Base-by-base conservation (phyloP, 2,888 invertebrate species). In the Dexiosoma caninum region DNA sequence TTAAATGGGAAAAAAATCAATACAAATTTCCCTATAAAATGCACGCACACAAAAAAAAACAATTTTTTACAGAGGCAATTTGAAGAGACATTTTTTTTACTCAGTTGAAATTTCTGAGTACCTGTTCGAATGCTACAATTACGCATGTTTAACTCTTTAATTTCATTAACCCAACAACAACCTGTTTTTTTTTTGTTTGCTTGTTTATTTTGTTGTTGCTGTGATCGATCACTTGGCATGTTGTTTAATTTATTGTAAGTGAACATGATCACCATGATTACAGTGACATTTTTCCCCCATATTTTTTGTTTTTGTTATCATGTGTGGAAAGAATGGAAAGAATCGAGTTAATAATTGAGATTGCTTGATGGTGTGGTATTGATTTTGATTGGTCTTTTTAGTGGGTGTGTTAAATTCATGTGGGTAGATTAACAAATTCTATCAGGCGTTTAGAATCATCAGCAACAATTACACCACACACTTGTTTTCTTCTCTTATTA, bases 121-220 rank as follows among this genome's bases (percentile, higher is more conserved):
- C 82, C 82, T 79, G 70, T 79, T 82, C 70, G 60, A 44, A 55
- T 82, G 80, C 82, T 82, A 80, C 80, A 82, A 74, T 80, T 82
- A 81, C 81, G 81, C 81, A 81, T 81, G 81, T 81, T 57, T 16
- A 77, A 76, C 66, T 53, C 69, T 74, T 74, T 69, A 30, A 19
- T 57, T 67, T 62, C 49, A 21, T 57, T 64, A 27, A 27, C 27
- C 6, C 27, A 6, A 5, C 6, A n/a, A n/a, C n/a, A n/a, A 21
- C 30, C 21, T 46, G 23, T 66, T 21, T 32, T 37, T 35, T 21
- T 32, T 27, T 27, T 6, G 6, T 27, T 27, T 27, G 27, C 27
- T 27, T 6, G 27, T 27, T n/a, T n/a, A n/a, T n/a, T n/a, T n/a
- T n/a, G 2, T 2, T 27, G 14, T 9, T 23, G 8, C 23, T 23